Percentiles rank a stretch among this genome's conserved stretches.
phyloP scores from a whole-genome alignment of 2,797 vertebrate species.

The Liparis tanakae region DNA sequence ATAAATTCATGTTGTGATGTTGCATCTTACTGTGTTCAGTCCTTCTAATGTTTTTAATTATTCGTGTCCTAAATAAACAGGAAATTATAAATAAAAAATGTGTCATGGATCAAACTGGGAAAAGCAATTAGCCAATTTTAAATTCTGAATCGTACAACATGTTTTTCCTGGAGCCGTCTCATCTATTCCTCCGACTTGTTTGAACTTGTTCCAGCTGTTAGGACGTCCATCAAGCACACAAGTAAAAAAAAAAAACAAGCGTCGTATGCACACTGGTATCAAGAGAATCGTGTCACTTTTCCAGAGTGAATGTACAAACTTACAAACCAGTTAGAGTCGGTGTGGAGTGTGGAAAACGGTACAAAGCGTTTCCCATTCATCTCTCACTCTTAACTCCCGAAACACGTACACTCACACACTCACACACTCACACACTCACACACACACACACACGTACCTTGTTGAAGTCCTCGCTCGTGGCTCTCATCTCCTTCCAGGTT shows the following conservation, averaged over 20 bases:
- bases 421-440: not conserved
- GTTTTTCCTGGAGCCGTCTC: slow-evolving; percentile 20
- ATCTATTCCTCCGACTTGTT: not conserved
- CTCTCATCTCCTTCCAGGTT: slow-evolving; percentile 99
- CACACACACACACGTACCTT: slow-evolving; percentile 82
- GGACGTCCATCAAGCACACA: slow-evolving; percentile 12
- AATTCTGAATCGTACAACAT: slow-evolving; percentile 6
- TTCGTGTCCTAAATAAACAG: slow-evolving; percentile 10
- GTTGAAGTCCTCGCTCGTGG: slow-evolving; percentile 98
- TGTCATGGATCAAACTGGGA: slow-evolving; percentile 7
- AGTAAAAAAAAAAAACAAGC: not conserved
- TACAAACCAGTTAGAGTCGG: not conserved
- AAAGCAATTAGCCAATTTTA: slow-evolving; percentile 9
- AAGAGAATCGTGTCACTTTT: slow-evolving; percentile 3
- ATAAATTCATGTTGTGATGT: slow-evolving; percentile 7
- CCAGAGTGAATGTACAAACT: slow-evolving; percentile 8
- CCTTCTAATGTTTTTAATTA: slow-evolving; percentile 7
- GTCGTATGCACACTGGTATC: not conserved
- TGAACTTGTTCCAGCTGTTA: slow-evolving; percentile 20
- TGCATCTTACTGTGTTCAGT: not conserved
- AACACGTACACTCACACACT: not conserved
- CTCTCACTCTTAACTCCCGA: not conserved
- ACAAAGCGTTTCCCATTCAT: not conserved
- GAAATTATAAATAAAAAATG: not conserved
- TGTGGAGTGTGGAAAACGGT: not conserved